Percentiles rank a stretch among this genome's conserved stretches.
These are phyloP conservation scores for Perccottus glenii DNA, from an alignment of 2,113 vertebrate species.

Conservation along the genomic window DNA sequence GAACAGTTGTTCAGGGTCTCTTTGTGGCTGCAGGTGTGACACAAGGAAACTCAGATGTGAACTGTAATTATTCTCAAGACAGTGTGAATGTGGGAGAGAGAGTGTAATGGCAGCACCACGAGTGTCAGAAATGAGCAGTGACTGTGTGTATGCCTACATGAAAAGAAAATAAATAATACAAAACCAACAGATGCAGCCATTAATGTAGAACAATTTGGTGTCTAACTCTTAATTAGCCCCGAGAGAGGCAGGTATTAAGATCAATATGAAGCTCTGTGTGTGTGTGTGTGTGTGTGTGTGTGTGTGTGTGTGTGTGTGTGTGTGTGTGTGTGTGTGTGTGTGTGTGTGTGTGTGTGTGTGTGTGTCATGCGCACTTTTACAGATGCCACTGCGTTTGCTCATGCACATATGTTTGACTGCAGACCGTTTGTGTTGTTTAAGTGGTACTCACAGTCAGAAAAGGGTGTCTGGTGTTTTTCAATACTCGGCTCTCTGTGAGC, in stretches of 20 bases:
- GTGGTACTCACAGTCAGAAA: constrained; percentile 93
- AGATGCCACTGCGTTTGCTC: constrained; percentile 24
- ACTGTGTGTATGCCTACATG: constrained; percentile 39
- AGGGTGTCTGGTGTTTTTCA: constrained; percentile 96
- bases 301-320: not conserved
- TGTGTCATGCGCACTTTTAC: not conserved
- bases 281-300: not conserved
- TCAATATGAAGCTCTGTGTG: constrained; percentile 39
- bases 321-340: constrained; percentile 1
- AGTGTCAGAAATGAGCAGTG: constrained; percentile 60
- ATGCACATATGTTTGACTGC: constrained; percentile 18
- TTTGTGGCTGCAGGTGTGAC: constrained; percentile 70
- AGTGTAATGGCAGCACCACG: constrained; percentile 62
- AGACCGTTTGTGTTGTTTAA: constrained; percentile 26
- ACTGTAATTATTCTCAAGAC: constrained; percentile 42
- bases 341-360: constrained; percentile 1
- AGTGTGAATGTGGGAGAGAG: constrained; percentile 11
- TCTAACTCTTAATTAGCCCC: constrained; percentile 72
- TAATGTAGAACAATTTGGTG: constrained; percentile 70
- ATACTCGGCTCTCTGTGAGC: constrained; percentile 95
- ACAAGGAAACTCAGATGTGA: constrained; percentile 53
- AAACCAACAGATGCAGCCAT: constrained; percentile 68
- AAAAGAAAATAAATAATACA: constrained; percentile 19
- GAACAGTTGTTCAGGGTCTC: constrained; percentile 66
- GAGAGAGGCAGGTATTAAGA: constrained; percentile 56